These are phyloP conservation scores for Serinus canaria DNA, from an alignment of 2,113 vertebrate species.

Conservation along the genomic window DNA sequence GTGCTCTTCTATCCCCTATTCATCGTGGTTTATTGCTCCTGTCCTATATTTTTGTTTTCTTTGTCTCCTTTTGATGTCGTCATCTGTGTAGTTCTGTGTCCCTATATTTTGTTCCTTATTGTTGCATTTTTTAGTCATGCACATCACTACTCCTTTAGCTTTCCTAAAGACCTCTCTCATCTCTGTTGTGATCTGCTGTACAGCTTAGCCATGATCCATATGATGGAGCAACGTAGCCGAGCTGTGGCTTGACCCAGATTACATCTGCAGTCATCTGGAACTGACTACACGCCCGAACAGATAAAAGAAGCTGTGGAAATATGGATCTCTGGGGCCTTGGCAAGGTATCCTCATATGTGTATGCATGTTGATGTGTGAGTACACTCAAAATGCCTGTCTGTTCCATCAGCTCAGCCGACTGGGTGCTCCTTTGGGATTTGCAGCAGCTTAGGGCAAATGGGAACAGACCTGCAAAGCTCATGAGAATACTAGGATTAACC, in stretches of 20 bases:
- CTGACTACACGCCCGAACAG: background rate
- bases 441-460: background rate
- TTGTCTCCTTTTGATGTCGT: background rate
- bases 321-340: background rate
- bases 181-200: background rate
- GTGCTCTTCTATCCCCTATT: background rate
- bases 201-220: background rate
- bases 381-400: background rate
- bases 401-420: background rate
- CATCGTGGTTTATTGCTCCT: background rate
- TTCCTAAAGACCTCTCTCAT: background rate
- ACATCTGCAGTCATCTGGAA: background rate
- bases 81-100: background rate
- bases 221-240: background rate
- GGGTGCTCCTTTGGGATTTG: background rate
- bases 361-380: background rate
- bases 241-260: background rate
- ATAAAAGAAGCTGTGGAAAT: background rate
- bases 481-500: background rate
- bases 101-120: background rate
- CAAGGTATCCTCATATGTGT: background rate
- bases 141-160: background rate
- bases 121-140: background rate
- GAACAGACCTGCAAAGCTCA: background rate
- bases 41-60: background rate